Conservation (phyloP, 2,888 invertebrate species). For the Drosophila neonasuta region DNA sequence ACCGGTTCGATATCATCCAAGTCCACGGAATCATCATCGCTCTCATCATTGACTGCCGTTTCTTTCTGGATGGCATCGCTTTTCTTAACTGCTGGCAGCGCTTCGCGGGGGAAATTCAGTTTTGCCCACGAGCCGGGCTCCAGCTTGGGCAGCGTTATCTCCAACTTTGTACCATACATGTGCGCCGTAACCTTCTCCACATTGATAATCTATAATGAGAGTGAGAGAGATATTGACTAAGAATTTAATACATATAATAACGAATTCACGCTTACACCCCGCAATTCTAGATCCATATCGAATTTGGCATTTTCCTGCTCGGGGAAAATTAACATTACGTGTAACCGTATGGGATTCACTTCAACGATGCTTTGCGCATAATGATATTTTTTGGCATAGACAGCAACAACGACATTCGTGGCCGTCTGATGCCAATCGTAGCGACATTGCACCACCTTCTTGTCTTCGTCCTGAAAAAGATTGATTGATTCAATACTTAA, state of each 20-base stretch:
- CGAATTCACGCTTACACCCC: slow-evolving; percentile 86
- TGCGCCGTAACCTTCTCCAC: slow-evolving; percentile 87
- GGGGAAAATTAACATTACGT: slow-evolving; percentile 89
- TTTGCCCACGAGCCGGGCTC: slow-evolving; percentile 92
- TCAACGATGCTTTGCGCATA: slow-evolving; percentile 89
- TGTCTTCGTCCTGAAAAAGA: slow-evolving; percentile 83
- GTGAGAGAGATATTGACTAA: neutral
- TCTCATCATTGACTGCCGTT: slow-evolving; percentile 63
- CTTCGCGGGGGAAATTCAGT: slow-evolving; percentile 85
- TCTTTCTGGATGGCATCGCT: neutral
- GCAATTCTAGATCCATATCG: slow-evolving; percentile 89
- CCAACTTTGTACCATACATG: slow-evolving; percentile 95
- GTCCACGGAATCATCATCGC: slow-evolving; percentile 87
- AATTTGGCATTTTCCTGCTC: slow-evolving; percentile 88
- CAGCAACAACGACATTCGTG: slow-evolving; percentile 90
- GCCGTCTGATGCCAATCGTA: slow-evolving; percentile 98
- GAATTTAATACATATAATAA: neutral
- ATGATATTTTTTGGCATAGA: slow-evolving; percentile 95
- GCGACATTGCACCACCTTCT: slow-evolving; percentile 87
- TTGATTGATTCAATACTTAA: too few species aligned
- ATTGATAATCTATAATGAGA: slow-evolving; percentile 87
- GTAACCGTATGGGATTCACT: slow-evolving; percentile 91
- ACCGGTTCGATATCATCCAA: slow-evolving; percentile 87
- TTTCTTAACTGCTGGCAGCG: slow-evolving; percentile 56
- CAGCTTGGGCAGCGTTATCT: slow-evolving; percentile 94